Evolutionary conservation across 92 coral and sea anemone genomes (phyloP).

Genomic region (Pocillopora grandis): DNA sequence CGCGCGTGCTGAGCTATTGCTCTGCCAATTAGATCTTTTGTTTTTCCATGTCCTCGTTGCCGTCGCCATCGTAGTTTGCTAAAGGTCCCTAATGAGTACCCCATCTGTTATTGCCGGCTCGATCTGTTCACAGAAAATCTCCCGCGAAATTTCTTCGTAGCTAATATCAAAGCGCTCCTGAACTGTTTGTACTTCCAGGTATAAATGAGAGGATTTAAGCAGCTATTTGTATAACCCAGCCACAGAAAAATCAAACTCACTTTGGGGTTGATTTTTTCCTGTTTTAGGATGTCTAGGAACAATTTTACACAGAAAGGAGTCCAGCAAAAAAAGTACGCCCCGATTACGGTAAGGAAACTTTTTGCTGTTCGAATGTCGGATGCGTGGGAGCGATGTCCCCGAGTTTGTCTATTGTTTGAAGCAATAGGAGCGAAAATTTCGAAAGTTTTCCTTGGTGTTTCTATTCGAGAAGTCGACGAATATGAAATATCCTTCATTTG

Average conservation of each 20-base stretch:
- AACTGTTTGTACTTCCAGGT: conserved; percentile 72
- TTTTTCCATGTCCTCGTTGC: too few relatives aligned
- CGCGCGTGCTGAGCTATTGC: too few relatives aligned
- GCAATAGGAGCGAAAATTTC: neutral
- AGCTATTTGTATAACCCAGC: conserved; percentile 59
- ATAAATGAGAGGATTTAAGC: conserved; percentile 59
- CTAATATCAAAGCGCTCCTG: conserved; percentile 39
- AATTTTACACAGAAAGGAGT: conserved; percentile 61
- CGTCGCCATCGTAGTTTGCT: too few relatives aligned
- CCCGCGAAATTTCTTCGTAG: conserved; percentile 4
- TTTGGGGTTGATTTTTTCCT: conserved; percentile 26
- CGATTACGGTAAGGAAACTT: conserved; percentile 54
- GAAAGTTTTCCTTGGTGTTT: neutral
- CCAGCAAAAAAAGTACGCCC: conserved; percentile 63
- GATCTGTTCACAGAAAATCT: neutral
- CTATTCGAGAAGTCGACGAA: neutral
- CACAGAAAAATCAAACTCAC: conserved; percentile 55
- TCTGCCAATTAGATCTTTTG: too few relatives aligned
- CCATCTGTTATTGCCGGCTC: neutral
- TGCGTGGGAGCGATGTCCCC: neutral
- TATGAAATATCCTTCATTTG: neutral
- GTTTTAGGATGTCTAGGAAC: conserved; percentile 27
- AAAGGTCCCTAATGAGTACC: too few relatives aligned
- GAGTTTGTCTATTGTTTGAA: neutral
- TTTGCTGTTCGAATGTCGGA: conserved; percentile 57